These are phyloP conservation scores for Pteronotus mesoamericanus DNA, from an alignment of 2,797 vertebrate genomes.

Conservation along the genomic window DNA sequence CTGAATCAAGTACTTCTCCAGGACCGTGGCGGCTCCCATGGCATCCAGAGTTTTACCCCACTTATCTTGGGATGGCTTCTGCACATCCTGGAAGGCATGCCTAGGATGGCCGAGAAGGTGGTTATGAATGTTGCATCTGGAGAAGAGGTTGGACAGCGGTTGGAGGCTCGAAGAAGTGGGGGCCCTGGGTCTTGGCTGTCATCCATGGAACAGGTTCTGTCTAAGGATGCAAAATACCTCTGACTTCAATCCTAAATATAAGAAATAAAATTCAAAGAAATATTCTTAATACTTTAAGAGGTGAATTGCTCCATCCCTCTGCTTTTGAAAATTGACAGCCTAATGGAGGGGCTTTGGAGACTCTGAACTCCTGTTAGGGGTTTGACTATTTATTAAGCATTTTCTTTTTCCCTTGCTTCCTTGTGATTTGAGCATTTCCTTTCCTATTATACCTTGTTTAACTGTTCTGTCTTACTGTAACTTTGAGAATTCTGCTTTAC, in stretches of 20 bases:
- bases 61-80: neutral
- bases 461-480: neutral
- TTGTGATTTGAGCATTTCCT: neutral
- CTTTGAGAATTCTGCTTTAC: neutral
- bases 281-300: neutral
- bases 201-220: neutral
- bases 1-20: neutral
- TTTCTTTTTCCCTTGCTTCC: constrained; percentile 23
- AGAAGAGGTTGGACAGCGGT: neutral
- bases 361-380: neutral
- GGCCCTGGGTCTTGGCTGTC: neutral
- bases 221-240: neutral
- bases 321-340: neutral
- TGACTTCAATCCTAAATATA: neutral
- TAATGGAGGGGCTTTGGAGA: neutral
- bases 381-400: neutral
- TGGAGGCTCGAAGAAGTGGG: neutral
- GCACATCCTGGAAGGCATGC: neutral
- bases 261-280: constrained; percentile 24
- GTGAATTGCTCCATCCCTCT: neutral
- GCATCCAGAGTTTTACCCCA: neutral
- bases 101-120: neutral
- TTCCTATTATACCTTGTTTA: neutral
- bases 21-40: no score
- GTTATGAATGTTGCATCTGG: neutral